These are phyloP conservation scores for Lamellibrachia satsuma DNA, from an alignment of 2,888 invertebrate genomes.

Conservation along the genomic window DNA sequence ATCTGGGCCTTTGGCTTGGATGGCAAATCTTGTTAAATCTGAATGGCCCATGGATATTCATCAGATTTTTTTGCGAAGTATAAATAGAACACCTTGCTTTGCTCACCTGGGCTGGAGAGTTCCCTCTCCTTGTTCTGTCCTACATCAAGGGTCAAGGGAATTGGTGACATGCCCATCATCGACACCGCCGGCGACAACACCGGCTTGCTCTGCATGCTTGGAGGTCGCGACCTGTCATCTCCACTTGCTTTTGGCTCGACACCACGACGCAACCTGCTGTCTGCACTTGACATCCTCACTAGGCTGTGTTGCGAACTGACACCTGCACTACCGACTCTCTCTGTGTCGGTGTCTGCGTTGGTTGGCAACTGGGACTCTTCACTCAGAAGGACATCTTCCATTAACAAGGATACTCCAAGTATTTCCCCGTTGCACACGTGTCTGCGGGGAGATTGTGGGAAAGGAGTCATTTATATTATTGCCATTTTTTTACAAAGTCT, in stretches of 20 bases:
- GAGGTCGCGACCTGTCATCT: background rate
- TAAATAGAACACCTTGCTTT: too few relatives aligned
- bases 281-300: too few relatives aligned
- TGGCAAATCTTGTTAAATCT: too few relatives aligned
- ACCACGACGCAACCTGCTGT: too few relatives aligned
- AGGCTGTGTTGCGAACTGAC: too few relatives aligned
- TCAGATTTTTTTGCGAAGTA: too few relatives aligned
- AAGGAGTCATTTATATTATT: background rate
- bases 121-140: background rate
- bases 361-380: constrained; percentile 52
- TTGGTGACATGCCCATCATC: background rate
- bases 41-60: too few relatives aligned
- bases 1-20: too few relatives aligned
- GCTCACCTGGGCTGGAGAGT: background rate
- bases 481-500: too few relatives aligned
- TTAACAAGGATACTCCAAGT: constrained; percentile 61
- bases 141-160: background rate
- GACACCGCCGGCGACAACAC: background rate
- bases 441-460: constrained; percentile 41
- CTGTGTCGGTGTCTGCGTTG: constrained; percentile 40
- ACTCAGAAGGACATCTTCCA: constrained; percentile 63
- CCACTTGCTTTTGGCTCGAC: too few relatives aligned
- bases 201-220: background rate
- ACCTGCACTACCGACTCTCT: background rate
- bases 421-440: constrained; percentile 65